A percentile compares a stretch with the other conserved stretches of the same genome.
phyloP scores from a whole-genome alignment of 2,113 vertebrate genomes.

The Brachirus orientalis region DNA sequence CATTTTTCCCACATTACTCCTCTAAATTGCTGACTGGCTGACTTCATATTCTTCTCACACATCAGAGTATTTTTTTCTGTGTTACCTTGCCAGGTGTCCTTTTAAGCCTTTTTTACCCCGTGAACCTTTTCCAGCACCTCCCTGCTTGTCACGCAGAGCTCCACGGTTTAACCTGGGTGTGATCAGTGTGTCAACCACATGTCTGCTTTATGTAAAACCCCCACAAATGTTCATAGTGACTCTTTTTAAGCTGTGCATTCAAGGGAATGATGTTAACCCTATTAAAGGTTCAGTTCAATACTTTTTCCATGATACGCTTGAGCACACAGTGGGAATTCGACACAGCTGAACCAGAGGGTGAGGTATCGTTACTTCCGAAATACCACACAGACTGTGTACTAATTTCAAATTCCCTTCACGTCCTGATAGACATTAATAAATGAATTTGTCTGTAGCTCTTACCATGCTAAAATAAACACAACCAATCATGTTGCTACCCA shows the following conservation, averaged over 20 bases:
- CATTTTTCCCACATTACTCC: background rate
- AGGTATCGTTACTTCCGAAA: background rate
- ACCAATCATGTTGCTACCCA: no score
- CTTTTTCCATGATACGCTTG: background rate
- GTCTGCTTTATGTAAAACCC: slow-evolving; percentile 24
- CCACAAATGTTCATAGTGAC: slow-evolving; percentile 2
- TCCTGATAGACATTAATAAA: no score
- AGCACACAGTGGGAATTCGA: background rate
- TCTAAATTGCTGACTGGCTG: background rate
- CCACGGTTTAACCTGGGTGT: slow-evolving; percentile 14
- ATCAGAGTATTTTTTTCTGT: background rate
- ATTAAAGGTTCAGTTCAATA: background rate
- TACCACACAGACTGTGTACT: no score
- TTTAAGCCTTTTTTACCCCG: slow-evolving; percentile 42
- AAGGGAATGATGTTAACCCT: background rate
- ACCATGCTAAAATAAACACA: no score
- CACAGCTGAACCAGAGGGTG: no score
- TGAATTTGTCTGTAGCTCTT: no score
- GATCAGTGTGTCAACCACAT: slow-evolving; percentile 1
- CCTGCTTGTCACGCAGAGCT: slow-evolving; percentile 25
- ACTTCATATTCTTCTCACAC: background rate
- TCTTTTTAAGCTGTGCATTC: background rate
- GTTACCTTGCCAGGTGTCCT: slow-evolving; percentile 15
- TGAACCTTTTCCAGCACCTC: slow-evolving; percentile 16
- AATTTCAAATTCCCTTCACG: no score